Evolutionary conservation across 1,140 invertebrate genomes (phyloP).

Genomic region (Pissodes strobi): DNA sequence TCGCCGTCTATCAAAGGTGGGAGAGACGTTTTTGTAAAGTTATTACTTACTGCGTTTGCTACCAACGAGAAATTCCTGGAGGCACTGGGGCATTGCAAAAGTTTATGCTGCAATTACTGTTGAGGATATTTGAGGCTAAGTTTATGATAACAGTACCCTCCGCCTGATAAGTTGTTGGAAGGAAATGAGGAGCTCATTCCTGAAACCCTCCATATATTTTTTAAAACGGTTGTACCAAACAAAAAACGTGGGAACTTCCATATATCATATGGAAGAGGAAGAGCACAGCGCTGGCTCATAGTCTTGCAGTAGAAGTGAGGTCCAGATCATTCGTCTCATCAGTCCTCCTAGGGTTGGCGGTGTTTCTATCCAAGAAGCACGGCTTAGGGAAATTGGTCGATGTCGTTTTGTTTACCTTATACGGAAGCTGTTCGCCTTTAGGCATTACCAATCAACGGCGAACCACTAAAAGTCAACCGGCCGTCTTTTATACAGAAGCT

Average conservation of each 20-base stretch:
- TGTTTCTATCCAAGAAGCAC: slow-evolving; percentile 52
- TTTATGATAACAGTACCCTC: slow-evolving; percentile 10
- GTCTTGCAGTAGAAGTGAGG: slow-evolving; percentile 52
- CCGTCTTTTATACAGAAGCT: slow-evolving; percentile 53
- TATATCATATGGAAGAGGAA: slow-evolving; percentile 48
- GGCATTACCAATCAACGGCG: slow-evolving; percentile 51
- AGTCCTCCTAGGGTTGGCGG: slow-evolving; percentile 50
- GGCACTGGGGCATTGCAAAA: too few relatives aligned
- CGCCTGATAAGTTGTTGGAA: neutral
- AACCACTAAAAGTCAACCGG: slow-evolving; percentile 48
- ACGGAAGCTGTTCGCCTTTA: slow-evolving; percentile 50
- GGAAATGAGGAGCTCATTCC: neutral
- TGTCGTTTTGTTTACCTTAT: slow-evolving; percentile 50
- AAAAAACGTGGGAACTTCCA: slow-evolving; percentile 45
- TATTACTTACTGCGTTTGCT: too few relatives aligned
- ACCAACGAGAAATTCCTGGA: too few relatives aligned
- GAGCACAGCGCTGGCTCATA: slow-evolving; percentile 43
- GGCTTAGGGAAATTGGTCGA: slow-evolving; percentile 46
- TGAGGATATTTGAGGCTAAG: slow-evolving; percentile 19
- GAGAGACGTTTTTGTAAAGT: too few relatives aligned
- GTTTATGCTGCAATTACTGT: slow-evolving; percentile 23
- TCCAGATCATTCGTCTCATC: slow-evolving; percentile 52
- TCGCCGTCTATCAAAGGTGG: too few relatives aligned
- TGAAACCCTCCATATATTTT: neutral
- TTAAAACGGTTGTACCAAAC: slow-evolving; percentile 31